These are phyloP conservation scores for Danionella dracula DNA, from an alignment of 2,797 vertebrate species.

Conservation along the genomic window DNA sequence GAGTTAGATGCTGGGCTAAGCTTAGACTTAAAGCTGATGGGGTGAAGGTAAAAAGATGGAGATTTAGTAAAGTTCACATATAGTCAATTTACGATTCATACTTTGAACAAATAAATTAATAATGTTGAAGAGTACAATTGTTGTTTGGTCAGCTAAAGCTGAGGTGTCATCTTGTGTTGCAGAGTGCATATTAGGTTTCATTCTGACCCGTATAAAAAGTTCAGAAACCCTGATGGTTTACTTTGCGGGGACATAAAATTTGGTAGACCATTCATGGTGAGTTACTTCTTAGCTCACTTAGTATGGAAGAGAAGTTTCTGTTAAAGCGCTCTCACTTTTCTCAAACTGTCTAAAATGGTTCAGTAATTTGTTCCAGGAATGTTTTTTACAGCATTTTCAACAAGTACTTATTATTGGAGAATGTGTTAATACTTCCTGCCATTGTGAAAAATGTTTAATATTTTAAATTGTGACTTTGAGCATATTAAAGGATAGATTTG, in stretches of 20 bases:
- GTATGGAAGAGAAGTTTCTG: too few relatives aligned
- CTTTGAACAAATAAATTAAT: neutral
- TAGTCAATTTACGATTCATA: neutral
- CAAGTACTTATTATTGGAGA: too few relatives aligned
- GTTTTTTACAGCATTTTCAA: too few relatives aligned
- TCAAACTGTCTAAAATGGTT: too few relatives aligned
- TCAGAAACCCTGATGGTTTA: neutral
- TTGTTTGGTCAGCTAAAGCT: neutral
- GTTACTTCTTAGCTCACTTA: neutral
- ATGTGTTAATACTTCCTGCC: too few relatives aligned
- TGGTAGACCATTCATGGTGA: neutral
- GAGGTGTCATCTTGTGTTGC: neutral
- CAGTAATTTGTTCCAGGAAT: neutral
- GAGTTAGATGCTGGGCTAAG: constrained; percentile 38
- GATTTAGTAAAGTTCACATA: neutral
- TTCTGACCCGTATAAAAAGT: constrained; percentile 3
- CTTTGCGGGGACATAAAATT: neutral
- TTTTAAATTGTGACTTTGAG: too few relatives aligned
- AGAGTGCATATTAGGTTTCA: neutral
- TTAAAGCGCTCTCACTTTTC: too few relatives aligned
- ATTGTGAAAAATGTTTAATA: too few relatives aligned
- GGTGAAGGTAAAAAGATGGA: constrained; percentile 10
- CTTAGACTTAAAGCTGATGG: constrained; percentile 48
- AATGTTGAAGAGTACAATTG: neutral
- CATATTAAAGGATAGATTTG: too few relatives aligned